Percentiles rank a stretch among this genome's conserved stretches.
Evolutionary conservation across 2,797 vertebrate species (phyloP).

Genomic region (Vireo griseus): DNA sequence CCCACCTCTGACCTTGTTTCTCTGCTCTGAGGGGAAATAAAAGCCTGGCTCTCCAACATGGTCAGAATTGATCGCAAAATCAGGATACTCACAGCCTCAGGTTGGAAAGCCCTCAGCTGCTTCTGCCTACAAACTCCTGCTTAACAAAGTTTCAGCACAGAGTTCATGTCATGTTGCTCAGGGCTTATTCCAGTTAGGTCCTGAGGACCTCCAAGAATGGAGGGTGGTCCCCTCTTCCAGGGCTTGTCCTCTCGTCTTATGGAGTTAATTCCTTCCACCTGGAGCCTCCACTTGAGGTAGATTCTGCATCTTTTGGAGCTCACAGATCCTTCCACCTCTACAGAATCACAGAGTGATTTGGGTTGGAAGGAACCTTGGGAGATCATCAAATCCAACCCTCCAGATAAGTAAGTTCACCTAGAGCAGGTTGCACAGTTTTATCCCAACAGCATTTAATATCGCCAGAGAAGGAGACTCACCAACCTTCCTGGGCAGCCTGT

Average conservation of each 20-base stretch:
- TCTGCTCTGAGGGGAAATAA: not conserved
- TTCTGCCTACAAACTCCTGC: not conserved
- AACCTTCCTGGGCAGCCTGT: not conserved
- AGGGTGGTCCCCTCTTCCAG: not conserved
- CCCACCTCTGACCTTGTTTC: not conserved
- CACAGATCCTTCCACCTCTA: not conserved
- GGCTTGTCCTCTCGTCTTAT: not conserved
- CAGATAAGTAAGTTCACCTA: not conserved
- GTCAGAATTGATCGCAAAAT: not conserved
- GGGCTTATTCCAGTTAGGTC: not conserved
- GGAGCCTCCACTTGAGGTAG: not conserved
- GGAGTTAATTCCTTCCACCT: not conserved
- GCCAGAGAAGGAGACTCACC: not conserved
- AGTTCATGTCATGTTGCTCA: not conserved
- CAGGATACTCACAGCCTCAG: not conserved
- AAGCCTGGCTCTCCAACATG: not conserved
- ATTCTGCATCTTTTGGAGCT: not conserved
- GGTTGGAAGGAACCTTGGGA: not conserved
- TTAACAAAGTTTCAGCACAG: not conserved
- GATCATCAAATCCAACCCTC: not conserved
- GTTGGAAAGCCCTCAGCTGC: not conserved
- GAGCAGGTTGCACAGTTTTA: not conserved
- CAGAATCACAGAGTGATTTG: not conserved
- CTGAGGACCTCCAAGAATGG: not conserved
- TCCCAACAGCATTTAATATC: not conserved